Conservation (phyloP, 2,113 vertebrate genomes). For the Struthidea cinerea region DNA sequence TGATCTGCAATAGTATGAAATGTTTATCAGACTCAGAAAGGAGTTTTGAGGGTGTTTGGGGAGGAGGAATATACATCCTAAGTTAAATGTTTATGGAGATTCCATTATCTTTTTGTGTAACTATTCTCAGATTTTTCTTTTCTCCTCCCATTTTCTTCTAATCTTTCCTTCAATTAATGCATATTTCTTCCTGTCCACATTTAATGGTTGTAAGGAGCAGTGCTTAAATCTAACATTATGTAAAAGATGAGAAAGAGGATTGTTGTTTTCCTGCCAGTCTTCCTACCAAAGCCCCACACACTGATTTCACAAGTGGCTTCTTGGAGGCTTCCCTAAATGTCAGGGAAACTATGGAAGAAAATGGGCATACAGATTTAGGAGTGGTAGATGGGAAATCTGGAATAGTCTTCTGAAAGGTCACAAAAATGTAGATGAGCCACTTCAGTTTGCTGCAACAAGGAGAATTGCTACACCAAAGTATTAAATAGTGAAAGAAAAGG, state of each 20-base stretch:
- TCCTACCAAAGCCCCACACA: background rate
- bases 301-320: background rate
- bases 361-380: background rate
- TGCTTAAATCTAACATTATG: background rate
- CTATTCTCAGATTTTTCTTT: background rate
- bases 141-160: background rate
- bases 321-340: background rate
- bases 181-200: background rate
- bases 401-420: background rate
- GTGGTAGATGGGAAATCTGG: background rate
- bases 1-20: background rate
- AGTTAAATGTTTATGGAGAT: background rate
- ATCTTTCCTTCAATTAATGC: background rate
- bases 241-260: background rate
- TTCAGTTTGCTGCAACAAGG: background rate
- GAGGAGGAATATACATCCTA: background rate
- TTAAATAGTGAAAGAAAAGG: background rate
- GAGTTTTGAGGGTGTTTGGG: rapidly evolving
- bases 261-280: background rate
- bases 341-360: background rate
- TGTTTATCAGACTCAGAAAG: background rate
- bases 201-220: background rate
- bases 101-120: background rate
- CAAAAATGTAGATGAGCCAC: background rate
- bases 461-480: background rate